Conservation (phyloP, 2,888 invertebrate genomes). For the Catotricha subobsoleta region DNA sequence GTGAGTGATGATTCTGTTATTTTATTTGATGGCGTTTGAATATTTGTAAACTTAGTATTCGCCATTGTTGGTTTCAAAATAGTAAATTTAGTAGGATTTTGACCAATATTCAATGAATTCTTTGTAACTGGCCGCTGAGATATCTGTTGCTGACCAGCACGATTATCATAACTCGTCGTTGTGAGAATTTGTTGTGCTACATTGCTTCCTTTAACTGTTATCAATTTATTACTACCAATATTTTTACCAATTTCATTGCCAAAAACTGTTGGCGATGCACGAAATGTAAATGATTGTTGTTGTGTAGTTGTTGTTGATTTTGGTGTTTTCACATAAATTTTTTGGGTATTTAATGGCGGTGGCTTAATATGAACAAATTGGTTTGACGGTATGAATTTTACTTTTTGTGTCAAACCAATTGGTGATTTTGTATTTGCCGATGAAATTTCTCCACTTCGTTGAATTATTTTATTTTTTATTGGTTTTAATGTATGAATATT, state of each 20-base stretch:
- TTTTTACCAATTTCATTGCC: too few relatives aligned
- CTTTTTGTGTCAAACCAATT: conserved; percentile 15
- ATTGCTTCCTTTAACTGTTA: neutral
- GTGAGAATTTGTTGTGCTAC: neutral
- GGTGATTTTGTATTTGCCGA: conserved; percentile 11
- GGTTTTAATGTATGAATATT: neutral
- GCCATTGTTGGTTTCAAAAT: conserved; percentile 15
- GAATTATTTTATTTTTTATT: too few relatives aligned
- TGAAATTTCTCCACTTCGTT: neutral
- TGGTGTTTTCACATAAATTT: conserved; percentile 23
- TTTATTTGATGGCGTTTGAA: neutral
- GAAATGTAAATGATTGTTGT: conserved; percentile 10
- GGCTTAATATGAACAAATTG: conserved; percentile 28
- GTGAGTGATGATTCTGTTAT: conserved; percentile 14
- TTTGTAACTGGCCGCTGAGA: too few relatives aligned
- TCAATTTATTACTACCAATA: too few relatives aligned
- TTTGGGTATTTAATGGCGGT: conserved; percentile 19
- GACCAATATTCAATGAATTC: too few relatives aligned
- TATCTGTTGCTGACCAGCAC: too few relatives aligned
- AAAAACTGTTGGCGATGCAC: conserved; percentile 5
- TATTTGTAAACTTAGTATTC: neutral
- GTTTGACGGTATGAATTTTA: conserved; percentile 27
- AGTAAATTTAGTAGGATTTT: conserved; percentile 22
- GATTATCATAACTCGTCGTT: too few relatives aligned
- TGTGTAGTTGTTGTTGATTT: conserved; percentile 10